A percentile compares a stretch with the other conserved stretches of the same genome.
These are phyloP conservation scores for Crepidodera aurea DNA, from an alignment of 2,888 invertebrate genomes.

Conservation along the genomic window DNA sequence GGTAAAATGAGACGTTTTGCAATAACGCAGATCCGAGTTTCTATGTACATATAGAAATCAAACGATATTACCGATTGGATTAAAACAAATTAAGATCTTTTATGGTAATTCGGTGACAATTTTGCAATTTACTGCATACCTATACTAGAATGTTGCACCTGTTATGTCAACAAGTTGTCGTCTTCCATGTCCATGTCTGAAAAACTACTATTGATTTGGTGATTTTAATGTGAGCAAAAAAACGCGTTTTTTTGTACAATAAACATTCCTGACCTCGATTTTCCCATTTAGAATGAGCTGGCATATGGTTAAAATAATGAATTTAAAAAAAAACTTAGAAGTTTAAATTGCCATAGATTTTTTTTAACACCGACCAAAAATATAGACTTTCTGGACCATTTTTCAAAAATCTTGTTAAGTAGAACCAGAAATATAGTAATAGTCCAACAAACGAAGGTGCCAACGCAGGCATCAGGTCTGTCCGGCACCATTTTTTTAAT, in stretches of 20 bases:
- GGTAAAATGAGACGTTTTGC: background rate
- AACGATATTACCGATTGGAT: background rate
- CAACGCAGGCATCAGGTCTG: no score
- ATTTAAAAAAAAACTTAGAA: background rate
- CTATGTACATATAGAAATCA: background rate
- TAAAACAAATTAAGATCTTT: slow-evolving; percentile 9
- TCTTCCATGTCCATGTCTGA: background rate
- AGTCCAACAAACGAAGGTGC: no score
- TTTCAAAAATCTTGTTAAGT: no score
- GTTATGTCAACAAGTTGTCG: slow-evolving; percentile 9
- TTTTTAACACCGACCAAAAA: no score
- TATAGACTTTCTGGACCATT: no score
- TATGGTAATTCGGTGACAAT: slow-evolving; percentile 21
- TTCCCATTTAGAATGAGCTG: background rate
- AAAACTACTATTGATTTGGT: background rate
- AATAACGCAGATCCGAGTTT: background rate
- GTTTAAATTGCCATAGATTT: no score
- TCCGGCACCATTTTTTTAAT: no score
- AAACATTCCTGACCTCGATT: background rate
- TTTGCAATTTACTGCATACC: slow-evolving; percentile 6
- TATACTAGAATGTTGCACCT: slow-evolving; percentile 5
- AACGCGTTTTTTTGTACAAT: background rate
- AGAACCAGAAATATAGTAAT: no score
- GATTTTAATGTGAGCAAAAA: background rate
- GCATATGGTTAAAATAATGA: no score